Evolutionary conservation across 1,140 invertebrate species (phyloP).

Genomic region (Ganaspis sp.): DNA sequence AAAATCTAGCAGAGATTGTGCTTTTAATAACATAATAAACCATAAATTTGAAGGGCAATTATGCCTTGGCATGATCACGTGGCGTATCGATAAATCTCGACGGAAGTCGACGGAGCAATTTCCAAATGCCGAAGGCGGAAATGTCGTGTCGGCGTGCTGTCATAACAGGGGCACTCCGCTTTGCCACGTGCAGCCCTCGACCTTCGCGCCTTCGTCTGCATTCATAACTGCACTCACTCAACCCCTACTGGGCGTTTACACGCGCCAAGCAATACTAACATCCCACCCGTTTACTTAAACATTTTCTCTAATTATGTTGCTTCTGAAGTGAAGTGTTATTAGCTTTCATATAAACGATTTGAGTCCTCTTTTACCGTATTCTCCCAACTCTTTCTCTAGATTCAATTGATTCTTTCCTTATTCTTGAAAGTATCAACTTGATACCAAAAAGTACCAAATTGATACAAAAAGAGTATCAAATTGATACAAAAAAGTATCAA

Average conservation of each 20-base stretch:
- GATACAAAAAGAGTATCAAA: no score
- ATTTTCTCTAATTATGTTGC: background rate
- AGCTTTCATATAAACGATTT: background rate
- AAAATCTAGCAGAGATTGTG: conserved; percentile 14
- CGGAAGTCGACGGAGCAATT: conserved; percentile 51
- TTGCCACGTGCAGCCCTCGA: conserved; percentile 60
- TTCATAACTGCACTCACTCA: conserved; percentile 62
- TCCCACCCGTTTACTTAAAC: conserved; percentile 2
- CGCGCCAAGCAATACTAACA: conserved; percentile 31
- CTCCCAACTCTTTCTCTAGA: no score
- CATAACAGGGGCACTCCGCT: conserved; percentile 68
- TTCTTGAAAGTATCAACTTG: no score
- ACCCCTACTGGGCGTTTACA: conserved; percentile 47
- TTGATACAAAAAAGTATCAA: no score
- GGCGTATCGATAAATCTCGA: conserved; percentile 65
- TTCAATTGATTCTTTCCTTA: no score
- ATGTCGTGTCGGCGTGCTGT: conserved; percentile 67
- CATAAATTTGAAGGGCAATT: conserved; percentile 61
- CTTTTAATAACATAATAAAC: conserved; percentile 54
- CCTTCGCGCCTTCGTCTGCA: conserved; percentile 64
- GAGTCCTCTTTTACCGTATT: background rate
- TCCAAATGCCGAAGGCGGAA: conserved; percentile 59
- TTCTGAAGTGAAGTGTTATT: background rate
- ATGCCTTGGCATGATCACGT: conserved; percentile 56
- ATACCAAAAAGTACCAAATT: no score